Conservation (phyloP, 2,888 invertebrate species). For the Noctua janthina region DNA sequence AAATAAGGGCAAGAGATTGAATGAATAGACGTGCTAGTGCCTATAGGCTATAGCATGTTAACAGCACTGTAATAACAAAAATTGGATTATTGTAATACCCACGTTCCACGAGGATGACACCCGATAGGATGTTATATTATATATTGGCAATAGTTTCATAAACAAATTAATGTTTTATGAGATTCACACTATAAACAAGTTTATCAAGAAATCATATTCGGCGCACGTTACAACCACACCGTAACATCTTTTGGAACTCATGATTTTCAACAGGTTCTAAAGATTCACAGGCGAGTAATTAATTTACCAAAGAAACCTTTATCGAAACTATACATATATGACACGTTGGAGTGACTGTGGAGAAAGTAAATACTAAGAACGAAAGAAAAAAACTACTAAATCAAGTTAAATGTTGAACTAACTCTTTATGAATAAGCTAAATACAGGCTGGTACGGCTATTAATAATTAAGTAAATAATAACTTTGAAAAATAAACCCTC, state of each 20-base stretch:
- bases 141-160: constrained; percentile 24
- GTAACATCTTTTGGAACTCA: constrained; percentile 19
- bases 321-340: neutral
- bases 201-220: constrained; percentile 35
- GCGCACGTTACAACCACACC: constrained; percentile 10
- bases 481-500: constrained; percentile 13
- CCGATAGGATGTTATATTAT: constrained; percentile 2
- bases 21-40: neutral
- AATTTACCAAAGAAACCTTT: neutral
- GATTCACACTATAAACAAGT: constrained; percentile 38
- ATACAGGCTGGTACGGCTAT: constrained; percentile 14
- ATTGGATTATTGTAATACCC: constrained; percentile 34
- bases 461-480: constrained; percentile 21
- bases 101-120: constrained; percentile 8
- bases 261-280: constrained; percentile 2
- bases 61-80: constrained; percentile 29
- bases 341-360: neutral
- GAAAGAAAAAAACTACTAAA: neutral
- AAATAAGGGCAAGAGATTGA: neutral
- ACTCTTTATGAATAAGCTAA: neutral
- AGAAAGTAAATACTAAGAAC: neutral
- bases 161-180: constrained; percentile 43
- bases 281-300: constrained; percentile 16
- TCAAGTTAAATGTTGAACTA: neutral
- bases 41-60: neutral